These are phyloP conservation scores for Malurus elegans DNA, from an alignment of 2,113 vertebrate species.

Conservation along the genomic window DNA sequence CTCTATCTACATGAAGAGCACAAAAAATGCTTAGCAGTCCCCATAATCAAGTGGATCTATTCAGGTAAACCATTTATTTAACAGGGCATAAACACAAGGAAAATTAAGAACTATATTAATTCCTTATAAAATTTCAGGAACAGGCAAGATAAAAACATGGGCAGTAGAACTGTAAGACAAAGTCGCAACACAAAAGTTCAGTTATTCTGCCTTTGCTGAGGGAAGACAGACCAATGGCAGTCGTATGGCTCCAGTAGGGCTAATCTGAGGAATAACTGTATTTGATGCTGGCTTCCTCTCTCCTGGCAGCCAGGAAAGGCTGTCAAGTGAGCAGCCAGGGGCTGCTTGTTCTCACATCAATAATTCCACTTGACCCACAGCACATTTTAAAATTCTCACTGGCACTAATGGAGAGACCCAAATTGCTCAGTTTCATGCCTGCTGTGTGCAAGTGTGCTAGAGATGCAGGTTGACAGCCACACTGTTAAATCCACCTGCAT, in stretches of 20 bases:
- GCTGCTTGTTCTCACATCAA: not conserved
- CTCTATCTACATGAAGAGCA: not conserved
- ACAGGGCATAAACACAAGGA: not conserved
- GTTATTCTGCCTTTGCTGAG: not conserved
- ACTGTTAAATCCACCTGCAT: not conserved
- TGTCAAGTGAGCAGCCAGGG: not conserved
- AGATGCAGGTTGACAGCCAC: not conserved
- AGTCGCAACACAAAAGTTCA: not conserved
- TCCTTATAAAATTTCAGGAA: not conserved
- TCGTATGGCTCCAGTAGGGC: fast-evolving
- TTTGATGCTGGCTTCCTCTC: not conserved
- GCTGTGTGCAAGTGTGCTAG: not conserved
- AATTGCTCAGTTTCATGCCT: not conserved
- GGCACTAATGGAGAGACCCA: not conserved
- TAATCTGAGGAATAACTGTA: not conserved
- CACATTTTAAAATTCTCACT: not conserved
- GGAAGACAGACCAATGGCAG: not conserved
- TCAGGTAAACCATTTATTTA: not conserved
- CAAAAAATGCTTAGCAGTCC: not conserved
- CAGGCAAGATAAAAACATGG: not conserved
- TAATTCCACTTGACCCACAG: not conserved
- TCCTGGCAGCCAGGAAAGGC: not conserved
- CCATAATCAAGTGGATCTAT: not conserved
- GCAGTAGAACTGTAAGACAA: not conserved
- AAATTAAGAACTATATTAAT: not conserved